These are phyloP conservation scores for Ciona savignyi DNA, from an alignment of 23 tunicate genomes.

Conservation along the genomic window DNA sequence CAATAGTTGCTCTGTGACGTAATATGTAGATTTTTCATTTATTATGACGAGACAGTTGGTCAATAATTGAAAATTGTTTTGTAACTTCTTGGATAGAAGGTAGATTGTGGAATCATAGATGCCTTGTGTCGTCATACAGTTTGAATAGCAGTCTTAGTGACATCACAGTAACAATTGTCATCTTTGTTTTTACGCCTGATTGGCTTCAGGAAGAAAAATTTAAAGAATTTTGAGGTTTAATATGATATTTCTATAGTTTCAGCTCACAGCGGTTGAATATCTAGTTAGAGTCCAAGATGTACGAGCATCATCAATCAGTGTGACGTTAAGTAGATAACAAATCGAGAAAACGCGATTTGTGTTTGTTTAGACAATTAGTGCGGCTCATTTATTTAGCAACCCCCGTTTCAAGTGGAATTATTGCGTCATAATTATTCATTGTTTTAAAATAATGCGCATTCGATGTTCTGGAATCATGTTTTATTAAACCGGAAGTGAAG, in stretches of 20 bases:
- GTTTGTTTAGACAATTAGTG: not conserved
- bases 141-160: not conserved
- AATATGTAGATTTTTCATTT: not conserved
- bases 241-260: not conserved
- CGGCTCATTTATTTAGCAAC: not conserved
- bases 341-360: not conserved
- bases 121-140: not conserved
- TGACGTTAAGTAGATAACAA: not conserved
- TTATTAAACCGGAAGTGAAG: not conserved
- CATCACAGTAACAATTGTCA: slow-evolving; percentile 3
- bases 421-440: not conserved
- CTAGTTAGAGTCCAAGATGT: not conserved
- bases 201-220: not conserved
- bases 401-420: not conserved
- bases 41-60: not conserved
- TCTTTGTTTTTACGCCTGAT: not conserved
- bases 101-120: not conserved
- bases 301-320: not conserved
- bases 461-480: no score
- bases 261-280: not conserved
- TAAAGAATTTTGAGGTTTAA: not conserved
- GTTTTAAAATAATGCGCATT: no score
- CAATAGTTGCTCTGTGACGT: not conserved
- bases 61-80: not conserved
- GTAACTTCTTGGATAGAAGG: no score